Evolutionary conservation across 2,113 vertebrate genomes (phyloP), one percentile per base, ranked within the genome.

Genomic region (Grus americana): DNA sequence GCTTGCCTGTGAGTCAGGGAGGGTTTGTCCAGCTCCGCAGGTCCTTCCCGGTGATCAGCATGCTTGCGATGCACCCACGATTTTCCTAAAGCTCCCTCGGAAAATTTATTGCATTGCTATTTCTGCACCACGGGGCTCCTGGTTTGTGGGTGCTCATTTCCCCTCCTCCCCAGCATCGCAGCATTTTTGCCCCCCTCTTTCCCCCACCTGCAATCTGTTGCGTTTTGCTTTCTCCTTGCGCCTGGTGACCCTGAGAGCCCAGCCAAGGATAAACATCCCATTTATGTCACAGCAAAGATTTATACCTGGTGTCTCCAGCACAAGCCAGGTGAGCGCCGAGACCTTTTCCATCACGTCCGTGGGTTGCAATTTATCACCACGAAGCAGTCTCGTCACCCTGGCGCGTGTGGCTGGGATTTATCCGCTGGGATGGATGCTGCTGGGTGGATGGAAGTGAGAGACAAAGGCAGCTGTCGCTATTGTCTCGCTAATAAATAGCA

Each of bases 221-320:
- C 23, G 1, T 80, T 90, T 52, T 1, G 5, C 83, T 49, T 66
- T 85, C 86, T 92, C 95, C 90, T 91, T 29, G 7, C 5, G 52
- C 57, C 47, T 1, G n/a, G 58, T 6, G 90, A 94, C 93, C 85
- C 93, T 79, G 92, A 91, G 87, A 88, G 79, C 83, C 34, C 83
- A 61, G 76, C 78, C 97, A 95, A 97, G 95, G 97, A 81, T 85
- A 96, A 97, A 93, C 70, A 85, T 58, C 91, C 94, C 92, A 94
- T 97, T 96, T 89, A 6, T 95, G 95, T 92, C 94, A 34, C 49
- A 21, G 74, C 76, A 75, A 42, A 95, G 95, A 97, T 97, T 96
- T 89, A 97, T 88, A 22, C 61, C 86, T 46, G 73, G 73, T 4
- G 3, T 61, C 92, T 79, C 66, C 5, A 0, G 78, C 47, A 2